Evolutionary conservation across 2,888 invertebrate genomes (phyloP).

Genomic region (Sesamia inferens): DNA sequence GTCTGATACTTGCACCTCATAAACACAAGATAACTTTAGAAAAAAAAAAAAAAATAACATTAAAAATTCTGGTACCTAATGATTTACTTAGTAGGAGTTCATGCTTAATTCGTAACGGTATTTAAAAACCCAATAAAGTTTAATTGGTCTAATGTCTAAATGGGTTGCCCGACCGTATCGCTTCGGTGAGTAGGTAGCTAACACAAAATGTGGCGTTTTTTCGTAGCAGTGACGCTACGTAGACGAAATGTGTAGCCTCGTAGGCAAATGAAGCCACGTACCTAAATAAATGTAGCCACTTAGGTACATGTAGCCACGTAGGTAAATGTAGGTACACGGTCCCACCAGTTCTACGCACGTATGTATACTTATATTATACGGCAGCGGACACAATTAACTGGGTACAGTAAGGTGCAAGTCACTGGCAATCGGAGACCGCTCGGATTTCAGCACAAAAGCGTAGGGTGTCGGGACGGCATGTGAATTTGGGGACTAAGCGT

Average conservation of each 20-base stretch:
- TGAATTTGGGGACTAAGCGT: conserved; percentile 74
- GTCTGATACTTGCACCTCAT: conserved; percentile 61
- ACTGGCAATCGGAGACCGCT: conserved; percentile 83
- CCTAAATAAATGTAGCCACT: conserved; percentile 40
- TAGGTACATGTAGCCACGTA: conserved; percentile 28
- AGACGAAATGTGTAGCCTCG: conserved; percentile 49
- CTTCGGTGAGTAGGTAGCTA: conserved; percentile 68
- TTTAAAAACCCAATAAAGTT: conserved; percentile 71
- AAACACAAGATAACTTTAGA: conserved; percentile 60
- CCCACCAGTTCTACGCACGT: conserved; percentile 19
- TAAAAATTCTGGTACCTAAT: conserved; percentile 64
- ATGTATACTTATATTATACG: conserved; percentile 36
- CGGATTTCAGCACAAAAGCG: conserved; percentile 84
- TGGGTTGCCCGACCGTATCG: conserved; percentile 62
- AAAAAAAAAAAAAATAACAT: conserved; percentile 69
- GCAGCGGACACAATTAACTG: conserved; percentile 83
- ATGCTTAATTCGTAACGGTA: conserved; percentile 72
- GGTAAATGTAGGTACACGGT: conserved; percentile 19
- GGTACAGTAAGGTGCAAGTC: conserved; percentile 85
- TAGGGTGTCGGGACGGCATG: conserved; percentile 70
- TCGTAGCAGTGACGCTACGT: conserved; percentile 71
- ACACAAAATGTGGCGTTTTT: conserved; percentile 67
- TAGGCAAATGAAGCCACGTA: conserved; percentile 23
- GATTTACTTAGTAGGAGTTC: conserved; percentile 48
- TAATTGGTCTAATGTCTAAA: conserved; percentile 60